phyloP scores from a whole-genome alignment of 2,113 vertebrate species.

The Sterna hirundo region DNA sequence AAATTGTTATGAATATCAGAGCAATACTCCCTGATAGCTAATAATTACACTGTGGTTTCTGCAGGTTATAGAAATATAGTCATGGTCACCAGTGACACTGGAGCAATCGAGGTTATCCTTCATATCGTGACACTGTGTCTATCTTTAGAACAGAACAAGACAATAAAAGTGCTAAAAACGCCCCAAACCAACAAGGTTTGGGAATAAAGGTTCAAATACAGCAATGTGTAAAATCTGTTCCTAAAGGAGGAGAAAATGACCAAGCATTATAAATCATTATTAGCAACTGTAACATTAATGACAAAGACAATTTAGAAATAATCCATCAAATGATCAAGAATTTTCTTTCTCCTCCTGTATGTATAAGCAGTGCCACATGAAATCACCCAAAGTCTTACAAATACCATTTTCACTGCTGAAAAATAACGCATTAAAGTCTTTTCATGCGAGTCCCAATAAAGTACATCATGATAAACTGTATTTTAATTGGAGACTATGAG shows the following conservation, averaged over 20 bases:
- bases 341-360: neutral
- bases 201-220: neutral
- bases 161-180: neutral
- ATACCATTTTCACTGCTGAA: neutral
- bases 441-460: neutral
- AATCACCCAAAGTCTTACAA: neutral
- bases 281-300: constrained; percentile 8
- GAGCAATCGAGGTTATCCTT: neutral
- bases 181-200: neutral
- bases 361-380: neutral
- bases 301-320: constrained; percentile 43
- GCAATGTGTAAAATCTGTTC: neutral
- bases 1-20: neutral
- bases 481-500: constrained; percentile 18
- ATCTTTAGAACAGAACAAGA: neutral
- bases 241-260: neutral
- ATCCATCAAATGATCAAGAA: constrained; percentile 32
- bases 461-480: neutral
- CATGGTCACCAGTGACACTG: neutral
- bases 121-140: neutral
- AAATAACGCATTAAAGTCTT: neutral
- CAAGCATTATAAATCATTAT: constrained; percentile 45
- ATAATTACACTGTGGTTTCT: neutral
- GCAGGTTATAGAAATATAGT: neutral
- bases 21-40: neutral